A percentile compares a stretch with the other conserved stretches of the same genome.
phyloP scores from a whole-genome alignment of 2,113 vertebrate species.

The Pogonocichla stellata region DNA sequence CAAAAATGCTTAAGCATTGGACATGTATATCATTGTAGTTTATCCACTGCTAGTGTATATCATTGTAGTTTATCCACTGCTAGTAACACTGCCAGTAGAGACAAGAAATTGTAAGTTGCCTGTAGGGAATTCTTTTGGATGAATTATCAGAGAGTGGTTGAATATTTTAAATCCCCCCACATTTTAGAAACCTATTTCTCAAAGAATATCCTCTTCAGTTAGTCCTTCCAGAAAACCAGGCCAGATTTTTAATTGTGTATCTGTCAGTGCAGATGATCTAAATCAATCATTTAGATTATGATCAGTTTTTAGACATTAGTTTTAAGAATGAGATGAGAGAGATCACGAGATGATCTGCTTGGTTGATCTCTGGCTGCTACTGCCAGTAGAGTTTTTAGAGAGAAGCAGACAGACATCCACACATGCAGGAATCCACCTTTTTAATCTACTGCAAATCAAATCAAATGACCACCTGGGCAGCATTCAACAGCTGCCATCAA shows the following conservation, averaged over 20 bases:
- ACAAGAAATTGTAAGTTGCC: background rate
- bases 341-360: rapidly evolving
- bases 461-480: background rate
- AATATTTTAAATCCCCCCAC: background rate
- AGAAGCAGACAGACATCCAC: background rate
- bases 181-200: background rate
- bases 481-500: background rate
- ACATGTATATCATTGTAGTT: background rate
- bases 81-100: background rate
- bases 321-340: background rate
- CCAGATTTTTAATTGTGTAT: background rate
- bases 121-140: background rate
- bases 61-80: background rate
- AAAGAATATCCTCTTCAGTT: background rate
- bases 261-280: background rate
- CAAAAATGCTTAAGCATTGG: background rate
- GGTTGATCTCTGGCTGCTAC: background rate
- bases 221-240: background rate
- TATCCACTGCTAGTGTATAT: background rate
- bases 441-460: background rate
- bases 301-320: background rate
- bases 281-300: background rate
- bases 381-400: background rate
- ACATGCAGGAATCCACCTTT: background rate
- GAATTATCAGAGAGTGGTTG: background rate